These are phyloP conservation scores for Bos indicus DNA, from an alignment of 2,113 vertebrate species.

Conservation along the genomic window DNA sequence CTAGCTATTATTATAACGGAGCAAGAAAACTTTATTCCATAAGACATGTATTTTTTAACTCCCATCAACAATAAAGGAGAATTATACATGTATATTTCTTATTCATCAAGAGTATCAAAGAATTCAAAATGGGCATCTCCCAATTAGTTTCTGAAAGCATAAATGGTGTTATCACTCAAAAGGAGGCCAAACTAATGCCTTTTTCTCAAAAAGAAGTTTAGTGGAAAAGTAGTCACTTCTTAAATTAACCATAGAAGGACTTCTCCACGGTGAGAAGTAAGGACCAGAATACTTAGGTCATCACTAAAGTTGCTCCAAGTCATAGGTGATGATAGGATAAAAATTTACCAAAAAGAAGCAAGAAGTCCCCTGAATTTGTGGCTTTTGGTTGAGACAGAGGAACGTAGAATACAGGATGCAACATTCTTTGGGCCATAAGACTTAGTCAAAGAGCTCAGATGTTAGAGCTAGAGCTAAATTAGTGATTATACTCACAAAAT, in stretches of 20 bases:
- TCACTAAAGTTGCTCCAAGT: not conserved
- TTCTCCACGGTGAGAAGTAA: not conserved
- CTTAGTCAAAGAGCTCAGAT: not conserved
- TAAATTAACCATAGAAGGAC: not conserved
- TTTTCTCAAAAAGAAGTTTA: not conserved
- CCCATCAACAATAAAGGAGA: slow-evolving; percentile 29
- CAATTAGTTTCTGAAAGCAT: slow-evolving; percentile 24
- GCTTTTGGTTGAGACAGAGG: not conserved
- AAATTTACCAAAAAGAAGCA: not conserved
- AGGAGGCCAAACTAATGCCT: slow-evolving; percentile 29
- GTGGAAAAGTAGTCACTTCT: not conserved
- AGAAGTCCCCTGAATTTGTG: not conserved
- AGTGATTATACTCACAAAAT: not conserved
- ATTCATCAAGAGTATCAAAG: not conserved
- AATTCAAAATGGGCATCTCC: slow-evolving; percentile 11
- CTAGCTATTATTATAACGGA: not conserved
- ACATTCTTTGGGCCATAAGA: not conserved
- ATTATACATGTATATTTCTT: slow-evolving; percentile 28
- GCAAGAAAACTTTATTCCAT: not conserved
- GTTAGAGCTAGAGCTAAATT: not conserved
- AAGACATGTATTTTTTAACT: not conserved
- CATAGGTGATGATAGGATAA: not conserved
- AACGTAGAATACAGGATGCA: not conserved
- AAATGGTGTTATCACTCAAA: not conserved
- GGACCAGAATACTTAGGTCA: not conserved